These are phyloP conservation scores for Lasioglossum albipes DNA, from an alignment of 1,140 invertebrate species.

Conservation along the genomic window DNA sequence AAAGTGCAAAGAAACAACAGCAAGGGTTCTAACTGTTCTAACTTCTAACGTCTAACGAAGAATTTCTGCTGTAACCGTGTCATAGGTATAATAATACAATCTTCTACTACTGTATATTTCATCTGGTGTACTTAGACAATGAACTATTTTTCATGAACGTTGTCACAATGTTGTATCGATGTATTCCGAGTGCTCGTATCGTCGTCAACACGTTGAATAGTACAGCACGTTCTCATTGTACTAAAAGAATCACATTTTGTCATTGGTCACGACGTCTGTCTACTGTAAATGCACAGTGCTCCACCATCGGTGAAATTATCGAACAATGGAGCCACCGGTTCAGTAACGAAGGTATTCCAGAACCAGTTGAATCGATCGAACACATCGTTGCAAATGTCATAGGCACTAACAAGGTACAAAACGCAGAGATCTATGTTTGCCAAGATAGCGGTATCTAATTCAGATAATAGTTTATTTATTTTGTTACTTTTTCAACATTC, in stretches of 20 bases:
- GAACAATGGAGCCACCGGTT: slow-evolving; percentile 71
- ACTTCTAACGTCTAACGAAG: background rate
- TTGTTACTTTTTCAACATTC: background rate
- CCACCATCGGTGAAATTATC: slow-evolving; percentile 53
- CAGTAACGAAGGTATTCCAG: slow-evolving; percentile 69
- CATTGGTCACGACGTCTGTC: background rate
- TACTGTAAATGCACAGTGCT: slow-evolving; percentile 1
- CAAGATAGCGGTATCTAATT: background rate
- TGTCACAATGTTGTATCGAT: slow-evolving; percentile 40
- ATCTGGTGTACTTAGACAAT: background rate
- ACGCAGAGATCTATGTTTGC: background rate
- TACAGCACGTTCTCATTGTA: background rate
- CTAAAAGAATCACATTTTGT: slow-evolving; percentile 8
- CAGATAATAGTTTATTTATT: background rate
- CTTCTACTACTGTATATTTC: background rate
- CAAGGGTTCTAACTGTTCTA: background rate
- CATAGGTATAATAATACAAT: background rate
- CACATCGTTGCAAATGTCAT: slow-evolving; percentile 75
- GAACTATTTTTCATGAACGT: background rate
- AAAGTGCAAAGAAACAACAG: background rate
- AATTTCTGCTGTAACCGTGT: background rate
- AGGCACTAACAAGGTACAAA: slow-evolving; percentile 70
- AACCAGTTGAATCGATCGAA: slow-evolving; percentile 75
- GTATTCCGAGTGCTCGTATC: slow-evolving; percentile 8
- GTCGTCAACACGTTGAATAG: background rate